Conservation (phyloP, 2,888 invertebrate genomes). For the Cistogaster globosa region DNA sequence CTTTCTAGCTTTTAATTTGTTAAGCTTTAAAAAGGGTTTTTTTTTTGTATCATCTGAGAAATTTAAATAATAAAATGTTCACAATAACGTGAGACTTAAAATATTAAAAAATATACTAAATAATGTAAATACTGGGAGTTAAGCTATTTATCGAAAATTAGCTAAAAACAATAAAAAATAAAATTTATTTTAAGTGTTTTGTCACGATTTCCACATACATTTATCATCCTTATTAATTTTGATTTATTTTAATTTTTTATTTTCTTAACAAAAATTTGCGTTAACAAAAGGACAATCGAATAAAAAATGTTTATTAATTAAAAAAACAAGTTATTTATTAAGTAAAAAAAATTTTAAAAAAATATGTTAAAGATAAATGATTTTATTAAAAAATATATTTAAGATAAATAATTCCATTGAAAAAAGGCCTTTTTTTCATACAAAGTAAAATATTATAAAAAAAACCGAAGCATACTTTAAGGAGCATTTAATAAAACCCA, state of each 20-base stretch:
- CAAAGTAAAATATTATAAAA: constrained; percentile 3
- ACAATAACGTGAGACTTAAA: no score
- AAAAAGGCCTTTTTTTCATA: constrained; percentile 16
- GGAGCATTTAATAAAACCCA: constrained; percentile 48
- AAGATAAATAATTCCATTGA: background rate
- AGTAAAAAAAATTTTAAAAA: background rate
- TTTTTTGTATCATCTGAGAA: no score
- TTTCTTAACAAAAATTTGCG: constrained; percentile 65
- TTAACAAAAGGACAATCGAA: constrained; percentile 69
- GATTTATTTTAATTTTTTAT: background rate
- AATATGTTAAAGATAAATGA: constrained; percentile 14
- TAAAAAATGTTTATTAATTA: background rate
- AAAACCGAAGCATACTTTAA: constrained; percentile 32
- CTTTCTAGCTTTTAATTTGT: no score
- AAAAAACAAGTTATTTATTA: background rate
- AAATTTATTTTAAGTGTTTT: no score
- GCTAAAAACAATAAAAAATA: no score
- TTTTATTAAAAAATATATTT: constrained; percentile 1
- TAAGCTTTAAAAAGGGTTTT: no score
- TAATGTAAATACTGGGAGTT: no score
- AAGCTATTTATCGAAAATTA: no score
- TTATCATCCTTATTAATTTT: no score
- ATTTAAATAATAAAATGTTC: no score
- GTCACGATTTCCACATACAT: no score
- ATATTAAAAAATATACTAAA: no score